phyloP scores from a whole-genome alignment of 2,888 invertebrate genomes.

The Clistopyga incitator region DNA sequence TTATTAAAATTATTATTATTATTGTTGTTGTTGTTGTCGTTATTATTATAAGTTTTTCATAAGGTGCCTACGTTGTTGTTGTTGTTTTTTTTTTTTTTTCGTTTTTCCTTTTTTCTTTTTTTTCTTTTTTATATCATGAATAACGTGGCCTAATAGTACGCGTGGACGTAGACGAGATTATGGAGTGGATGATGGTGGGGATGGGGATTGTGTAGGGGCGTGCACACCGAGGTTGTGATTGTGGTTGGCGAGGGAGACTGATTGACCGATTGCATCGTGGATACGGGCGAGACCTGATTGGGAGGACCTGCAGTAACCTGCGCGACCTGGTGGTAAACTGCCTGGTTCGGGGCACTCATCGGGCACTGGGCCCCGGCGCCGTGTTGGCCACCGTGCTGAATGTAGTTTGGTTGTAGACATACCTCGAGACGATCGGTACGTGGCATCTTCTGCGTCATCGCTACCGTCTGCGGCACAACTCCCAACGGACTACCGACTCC shows the following conservation, averaged over 20 bases:
- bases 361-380: conserved; percentile 81
- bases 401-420: conserved; percentile 85
- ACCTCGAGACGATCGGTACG: conserved; percentile 98
- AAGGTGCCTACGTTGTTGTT: conserved; percentile 36
- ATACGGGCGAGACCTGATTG: conserved; percentile 83
- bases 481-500: conserved; percentile 92
- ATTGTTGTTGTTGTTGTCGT: conserved; percentile 51
- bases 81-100: no score
- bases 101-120: conserved; percentile 39
- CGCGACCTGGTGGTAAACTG: conserved; percentile 72
- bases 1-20: conserved; percentile 46
- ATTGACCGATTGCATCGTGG: conserved; percentile 83
- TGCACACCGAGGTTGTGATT: conserved; percentile 78
- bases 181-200: conserved; percentile 81
- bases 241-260: conserved; percentile 82
- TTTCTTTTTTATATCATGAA: conserved; percentile 39
- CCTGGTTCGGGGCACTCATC: conserved; percentile 78
- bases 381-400: conserved; percentile 82
- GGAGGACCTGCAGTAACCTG: conserved; percentile 82
- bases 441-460: conserved; percentile 96
- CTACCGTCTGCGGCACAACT: conserved; percentile 93
- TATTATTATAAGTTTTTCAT: conserved; percentile 61
- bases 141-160: conserved; percentile 78
- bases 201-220: conserved; percentile 80
- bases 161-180: conserved; percentile 83